A percentile compares a stretch with the other conserved stretches of the same genome.
Conservation (phyloP, 2,113 vertebrate species). For the Lepus americanus region DNA sequence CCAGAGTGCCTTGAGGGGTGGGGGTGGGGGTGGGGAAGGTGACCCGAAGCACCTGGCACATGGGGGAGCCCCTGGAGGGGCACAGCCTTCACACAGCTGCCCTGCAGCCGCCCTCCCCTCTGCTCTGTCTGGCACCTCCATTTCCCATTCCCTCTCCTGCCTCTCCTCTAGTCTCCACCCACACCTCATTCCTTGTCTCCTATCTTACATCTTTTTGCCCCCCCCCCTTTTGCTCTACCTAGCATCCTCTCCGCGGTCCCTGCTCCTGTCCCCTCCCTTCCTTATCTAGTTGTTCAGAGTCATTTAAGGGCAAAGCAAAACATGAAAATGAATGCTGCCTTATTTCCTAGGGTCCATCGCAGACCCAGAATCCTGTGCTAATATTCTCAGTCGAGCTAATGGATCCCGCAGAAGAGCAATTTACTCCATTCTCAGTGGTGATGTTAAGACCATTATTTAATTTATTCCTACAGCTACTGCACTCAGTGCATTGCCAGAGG, state of each 20-base stretch:
- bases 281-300: not conserved
- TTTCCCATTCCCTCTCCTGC: not conserved
- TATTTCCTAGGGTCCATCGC: constrained; percentile 38
- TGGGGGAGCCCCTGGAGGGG: not conserved
- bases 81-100: not conserved
- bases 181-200: not conserved
- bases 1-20: not conserved
- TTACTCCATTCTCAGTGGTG: constrained; percentile 64
- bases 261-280: not conserved
- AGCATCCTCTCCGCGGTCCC: not conserved
- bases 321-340: constrained; percentile 54
- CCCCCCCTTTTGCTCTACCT: not conserved
- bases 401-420: constrained; percentile 73
- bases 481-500: constrained; percentile 74
- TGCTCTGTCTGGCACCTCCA: not conserved
- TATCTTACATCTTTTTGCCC: not conserved
- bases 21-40: not conserved
- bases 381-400: constrained; percentile 75
- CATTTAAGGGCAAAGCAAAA: constrained; percentile 60
- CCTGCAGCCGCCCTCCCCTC: not conserved
- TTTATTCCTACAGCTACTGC: constrained; percentile 70
- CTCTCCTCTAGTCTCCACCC: not conserved
- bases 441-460: constrained; percentile 79
- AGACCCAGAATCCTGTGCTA: constrained; percentile 54
- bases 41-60: no score